Evolutionary conservation across 1,140 invertebrate genomes (phyloP).

Genomic region (Drosophila santomea): DNA sequence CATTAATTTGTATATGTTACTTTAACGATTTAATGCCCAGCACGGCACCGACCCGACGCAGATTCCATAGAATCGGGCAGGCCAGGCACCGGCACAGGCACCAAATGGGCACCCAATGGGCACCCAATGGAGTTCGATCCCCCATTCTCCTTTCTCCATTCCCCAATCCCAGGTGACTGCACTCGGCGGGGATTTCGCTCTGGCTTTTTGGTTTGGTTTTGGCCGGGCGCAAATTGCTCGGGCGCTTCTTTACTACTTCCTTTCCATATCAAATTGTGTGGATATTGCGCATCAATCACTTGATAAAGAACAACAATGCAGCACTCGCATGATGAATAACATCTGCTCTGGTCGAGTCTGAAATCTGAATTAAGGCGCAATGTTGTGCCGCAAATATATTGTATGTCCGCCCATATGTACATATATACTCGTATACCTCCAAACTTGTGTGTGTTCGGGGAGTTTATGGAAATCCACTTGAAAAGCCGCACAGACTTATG

Average conservation of each 20-base stretch:
- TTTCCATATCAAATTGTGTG: slow-evolving; percentile 71
- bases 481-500: slow-evolving; percentile 53
- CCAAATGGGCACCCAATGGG: slow-evolving; percentile 25
- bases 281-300: slow-evolving; percentile 78
- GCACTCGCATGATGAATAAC: slow-evolving; percentile 75
- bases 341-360: slow-evolving; percentile 54
- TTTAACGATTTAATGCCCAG: slow-evolving; percentile 76
- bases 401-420: not conserved
- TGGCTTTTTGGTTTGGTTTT: slow-evolving; percentile 27
- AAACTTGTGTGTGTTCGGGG: not conserved
- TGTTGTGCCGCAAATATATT: slow-evolving; percentile 66
- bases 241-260: slow-evolving; percentile 59
- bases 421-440: not conserved
- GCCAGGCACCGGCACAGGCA: slow-evolving; percentile 2
- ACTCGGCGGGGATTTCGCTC: slow-evolving; percentile 42
- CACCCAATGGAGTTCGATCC: slow-evolving; percentile 48
- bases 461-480: slow-evolving; percentile 71
- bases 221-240: slow-evolving; percentile 15
- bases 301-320: slow-evolving; percentile 70
- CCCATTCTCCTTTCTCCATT: slow-evolving; percentile 5
- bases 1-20: slow-evolving; percentile 82
- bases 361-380: slow-evolving; percentile 61
- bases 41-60: slow-evolving; percentile 50
- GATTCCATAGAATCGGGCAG: slow-evolving; percentile 19
- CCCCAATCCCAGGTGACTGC: slow-evolving; percentile 64